These are phyloP conservation scores for Microcebus lehilahytsara DNA, from an alignment of 2,113 vertebrate genomes.

Conservation along the genomic window DNA sequence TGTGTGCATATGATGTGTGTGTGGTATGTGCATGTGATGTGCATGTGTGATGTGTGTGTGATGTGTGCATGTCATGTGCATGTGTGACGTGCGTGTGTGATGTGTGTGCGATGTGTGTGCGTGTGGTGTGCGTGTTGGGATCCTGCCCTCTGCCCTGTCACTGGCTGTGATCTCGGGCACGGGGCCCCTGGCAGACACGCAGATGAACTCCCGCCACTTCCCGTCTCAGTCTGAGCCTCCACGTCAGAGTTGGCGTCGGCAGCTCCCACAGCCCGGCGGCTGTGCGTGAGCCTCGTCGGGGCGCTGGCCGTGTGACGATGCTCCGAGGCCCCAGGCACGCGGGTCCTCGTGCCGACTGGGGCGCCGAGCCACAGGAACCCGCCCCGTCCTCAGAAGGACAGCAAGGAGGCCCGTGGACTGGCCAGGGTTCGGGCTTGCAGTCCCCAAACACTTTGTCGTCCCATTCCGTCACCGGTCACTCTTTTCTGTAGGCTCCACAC, in stretches of 20 bases:
- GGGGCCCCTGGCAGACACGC: accelerated
- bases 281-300: background rate
- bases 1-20: too few relatives aligned
- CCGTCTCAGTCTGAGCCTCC: background rate
- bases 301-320: accelerated
- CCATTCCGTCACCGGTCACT: accelerated
- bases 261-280: background rate
- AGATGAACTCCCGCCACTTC: accelerated
- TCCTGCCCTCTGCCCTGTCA: too few relatives aligned
- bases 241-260: background rate
- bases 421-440: too few relatives aligned
- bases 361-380: background rate
- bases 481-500: accelerated
- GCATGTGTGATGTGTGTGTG: too few relatives aligned
- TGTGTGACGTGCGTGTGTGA: too few relatives aligned
- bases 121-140: too few relatives aligned
- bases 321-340: accelerated
- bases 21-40: too few relatives aligned
- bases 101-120: too few relatives aligned
- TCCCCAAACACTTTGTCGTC: accelerated
- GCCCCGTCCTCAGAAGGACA: too few relatives aligned
- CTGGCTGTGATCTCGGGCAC: background rate
- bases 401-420: background rate
- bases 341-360: accelerated
- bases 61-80: too few relatives aligned